phyloP scores from a whole-genome alignment of 2,888 invertebrate genomes.

The Muscina levida region DNA sequence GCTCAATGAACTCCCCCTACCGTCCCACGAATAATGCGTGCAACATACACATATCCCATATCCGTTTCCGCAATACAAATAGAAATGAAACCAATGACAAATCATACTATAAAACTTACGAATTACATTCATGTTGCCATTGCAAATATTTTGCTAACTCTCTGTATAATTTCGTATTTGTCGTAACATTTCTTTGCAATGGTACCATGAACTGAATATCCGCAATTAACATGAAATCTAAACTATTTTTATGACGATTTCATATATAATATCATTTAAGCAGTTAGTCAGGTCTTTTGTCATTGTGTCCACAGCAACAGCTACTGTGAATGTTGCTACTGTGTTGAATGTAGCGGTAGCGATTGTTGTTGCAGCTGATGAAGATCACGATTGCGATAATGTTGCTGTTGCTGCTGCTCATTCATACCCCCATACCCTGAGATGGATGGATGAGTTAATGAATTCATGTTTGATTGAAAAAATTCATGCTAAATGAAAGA shows the following conservation, averaged over 20 bases:
- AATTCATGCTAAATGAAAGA: slow-evolving; percentile 16
- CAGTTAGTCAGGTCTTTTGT: not conserved
- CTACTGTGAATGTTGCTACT: not conserved
- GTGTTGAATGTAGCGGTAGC: no score
- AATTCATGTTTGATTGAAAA: slow-evolving; percentile 49
- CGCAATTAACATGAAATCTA: slow-evolving; percentile 57
- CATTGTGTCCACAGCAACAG: not conserved
- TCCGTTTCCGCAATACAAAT: slow-evolving; percentile 71
- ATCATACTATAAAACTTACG: no score
- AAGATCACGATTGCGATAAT: not conserved
- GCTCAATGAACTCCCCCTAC: slow-evolving; percentile 8
- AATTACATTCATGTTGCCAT: no score
- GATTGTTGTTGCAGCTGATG: not conserved
- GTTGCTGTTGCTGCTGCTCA: not conserved
- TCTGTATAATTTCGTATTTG: slow-evolving; percentile 13
- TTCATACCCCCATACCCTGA: no score
- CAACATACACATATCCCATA: slow-evolving; percentile 56
- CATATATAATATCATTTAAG: slow-evolving; percentile 13
- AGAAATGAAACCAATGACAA: no score
- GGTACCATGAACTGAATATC: slow-evolving; percentile 12
- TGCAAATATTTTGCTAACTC: no score
- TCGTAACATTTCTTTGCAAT: slow-evolving; percentile 34
- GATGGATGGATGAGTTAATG: slow-evolving; percentile 31
- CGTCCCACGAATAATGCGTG: slow-evolving; percentile 7
- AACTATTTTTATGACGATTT: slow-evolving; percentile 57